phyloP scores from a whole-genome alignment of 35 echinoderm and acorn worm species.

The Eucidaris tribuloides region DNA sequence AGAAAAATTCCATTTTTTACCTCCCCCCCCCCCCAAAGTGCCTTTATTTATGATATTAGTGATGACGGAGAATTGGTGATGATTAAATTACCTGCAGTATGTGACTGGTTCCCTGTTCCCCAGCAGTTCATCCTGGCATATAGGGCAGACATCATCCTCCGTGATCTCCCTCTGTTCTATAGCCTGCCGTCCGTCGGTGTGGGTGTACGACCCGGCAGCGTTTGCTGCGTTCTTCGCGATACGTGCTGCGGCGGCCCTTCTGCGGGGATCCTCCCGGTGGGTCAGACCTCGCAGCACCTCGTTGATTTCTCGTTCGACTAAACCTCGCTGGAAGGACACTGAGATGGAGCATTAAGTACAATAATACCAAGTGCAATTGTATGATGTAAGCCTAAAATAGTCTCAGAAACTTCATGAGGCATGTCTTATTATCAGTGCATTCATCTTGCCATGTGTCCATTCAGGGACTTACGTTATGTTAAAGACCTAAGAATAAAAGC shows the following conservation, averaged over 20 bases:
- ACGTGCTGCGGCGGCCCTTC: background rate
- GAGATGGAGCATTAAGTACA: too few species aligned
- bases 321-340: conserved; percentile 86
- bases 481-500: too few species aligned
- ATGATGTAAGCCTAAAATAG: too few species aligned
- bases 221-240: background rate
- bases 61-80: background rate
- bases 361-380: too few species aligned
- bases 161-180: conserved; percentile 85
- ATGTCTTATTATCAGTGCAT: too few species aligned
- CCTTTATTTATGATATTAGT: too few species aligned
- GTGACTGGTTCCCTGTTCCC: conserved; percentile 87
- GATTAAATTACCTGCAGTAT: conserved; percentile 70
- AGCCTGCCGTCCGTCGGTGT: conserved; percentile 45
- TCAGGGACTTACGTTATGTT: too few species aligned
- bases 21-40: too few species aligned
- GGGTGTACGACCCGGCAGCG: background rate
- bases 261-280: conserved; percentile 8
- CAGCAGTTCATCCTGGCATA: conserved; percentile 95
- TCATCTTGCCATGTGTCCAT: too few species aligned
- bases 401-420: too few species aligned
- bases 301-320: conserved; percentile 96
- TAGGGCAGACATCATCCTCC: conserved; percentile 88
- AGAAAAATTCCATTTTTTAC: too few species aligned
- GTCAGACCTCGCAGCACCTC: conserved; percentile 78